These are phyloP conservation scores for Aplysina aerophoba DNA, from an alignment of 37 sponge, comb jelly and placozoan genomes.

Conservation along the genomic window DNA sequence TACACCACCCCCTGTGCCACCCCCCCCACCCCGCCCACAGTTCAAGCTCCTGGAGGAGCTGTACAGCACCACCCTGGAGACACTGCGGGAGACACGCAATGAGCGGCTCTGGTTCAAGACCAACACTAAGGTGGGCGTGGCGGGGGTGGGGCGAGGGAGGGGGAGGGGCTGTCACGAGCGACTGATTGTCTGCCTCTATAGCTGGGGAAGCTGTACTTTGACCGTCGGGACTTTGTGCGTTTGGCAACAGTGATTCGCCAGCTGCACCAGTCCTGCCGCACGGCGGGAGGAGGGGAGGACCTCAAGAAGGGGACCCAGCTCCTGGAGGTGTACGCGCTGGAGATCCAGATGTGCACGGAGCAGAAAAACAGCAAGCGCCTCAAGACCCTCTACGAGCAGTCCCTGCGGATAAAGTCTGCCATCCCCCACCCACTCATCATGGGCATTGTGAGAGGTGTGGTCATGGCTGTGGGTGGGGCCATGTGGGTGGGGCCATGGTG, in stretches of 20 bases:
- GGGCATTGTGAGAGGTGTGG: slow-evolving; percentile 95
- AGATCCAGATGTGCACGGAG: slow-evolving; percentile 99
- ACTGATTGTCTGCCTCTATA: slow-evolving; percentile 11
- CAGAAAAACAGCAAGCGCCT: slow-evolving; percentile 98
- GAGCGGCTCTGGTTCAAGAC: slow-evolving; percentile 99
- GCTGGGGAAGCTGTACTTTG: slow-evolving; percentile 96
- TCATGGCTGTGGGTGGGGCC: not conserved
- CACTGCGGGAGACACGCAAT: slow-evolving; percentile 89
- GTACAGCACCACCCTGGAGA: slow-evolving; percentile 93
- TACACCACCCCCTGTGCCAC: not conserved
- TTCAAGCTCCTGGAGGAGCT: slow-evolving; percentile 88
- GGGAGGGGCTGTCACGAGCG: too few species aligned
- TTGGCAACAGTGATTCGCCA: slow-evolving; percentile 85
- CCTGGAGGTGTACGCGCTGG: slow-evolving; percentile 96
- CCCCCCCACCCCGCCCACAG: slow-evolving; percentile 23
- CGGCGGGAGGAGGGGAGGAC: slow-evolving; percentile 80
- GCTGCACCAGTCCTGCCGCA: slow-evolving; percentile 91
- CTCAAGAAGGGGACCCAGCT: slow-evolving; percentile 95
- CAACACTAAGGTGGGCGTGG: slow-evolving; percentile 89
- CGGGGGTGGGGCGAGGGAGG: too few species aligned
- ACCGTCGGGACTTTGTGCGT: slow-evolving; percentile 79
- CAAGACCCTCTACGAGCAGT: slow-evolving; percentile 93
- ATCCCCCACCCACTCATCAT: slow-evolving; percentile 99
- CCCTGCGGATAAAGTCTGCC: slow-evolving; percentile 94
- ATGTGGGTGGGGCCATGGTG: not conserved